Conservation (phyloP, 2,888 invertebrate genomes). For the Pyrrhosoma nymphula region DNA sequence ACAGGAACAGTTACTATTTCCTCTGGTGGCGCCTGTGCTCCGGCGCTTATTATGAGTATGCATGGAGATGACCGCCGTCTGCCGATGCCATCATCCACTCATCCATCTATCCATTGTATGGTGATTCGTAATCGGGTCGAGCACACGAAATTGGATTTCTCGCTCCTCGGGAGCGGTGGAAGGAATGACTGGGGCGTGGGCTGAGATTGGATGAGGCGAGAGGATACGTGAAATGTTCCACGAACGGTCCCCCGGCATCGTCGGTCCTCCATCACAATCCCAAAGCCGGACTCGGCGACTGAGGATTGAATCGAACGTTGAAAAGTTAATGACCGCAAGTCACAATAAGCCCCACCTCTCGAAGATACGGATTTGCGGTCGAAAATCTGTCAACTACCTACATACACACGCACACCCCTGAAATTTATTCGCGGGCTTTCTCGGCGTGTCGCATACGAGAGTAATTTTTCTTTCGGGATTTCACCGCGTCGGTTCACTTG, state of each 20-base stretch:
- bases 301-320: not conserved
- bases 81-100: not conserved
- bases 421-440: not conserved
- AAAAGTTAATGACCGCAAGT: not conserved
- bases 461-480: not conserved
- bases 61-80: not conserved
- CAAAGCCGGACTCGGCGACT: not conserved
- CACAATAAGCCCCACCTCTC: not conserved
- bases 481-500: not conserved
- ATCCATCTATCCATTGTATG: slow-evolving; percentile 17
- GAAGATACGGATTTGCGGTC: not conserved
- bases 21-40: not conserved
- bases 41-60: not conserved
- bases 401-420: not conserved
- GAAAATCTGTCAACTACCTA: not conserved
- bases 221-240: not conserved
- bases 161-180: not conserved
- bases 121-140: slow-evolving; percentile 17
- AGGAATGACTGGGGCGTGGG: not conserved
- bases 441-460: not conserved
- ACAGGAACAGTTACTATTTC: too few species aligned
- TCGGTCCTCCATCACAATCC: not conserved
- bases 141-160: slow-evolving; percentile 24
- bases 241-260: not conserved
- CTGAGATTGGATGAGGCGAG: not conserved